A percentile compares a stretch with the other conserved stretches of the same genome.
Evolutionary conservation across 2,113 vertebrate species (phyloP).

Genomic region (Cheilinus undulatus): DNA sequence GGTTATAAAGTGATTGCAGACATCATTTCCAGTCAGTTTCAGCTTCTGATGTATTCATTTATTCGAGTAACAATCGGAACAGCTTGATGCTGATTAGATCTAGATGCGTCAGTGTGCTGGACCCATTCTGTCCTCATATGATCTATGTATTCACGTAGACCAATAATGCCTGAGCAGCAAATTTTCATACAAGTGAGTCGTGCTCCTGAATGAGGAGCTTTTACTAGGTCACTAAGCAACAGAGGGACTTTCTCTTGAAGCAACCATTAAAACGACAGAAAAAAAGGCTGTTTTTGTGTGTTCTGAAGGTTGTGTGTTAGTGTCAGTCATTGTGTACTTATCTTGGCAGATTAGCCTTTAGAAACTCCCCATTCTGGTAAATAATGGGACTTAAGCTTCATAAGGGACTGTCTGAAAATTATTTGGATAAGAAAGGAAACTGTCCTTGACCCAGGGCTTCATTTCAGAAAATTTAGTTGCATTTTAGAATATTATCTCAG

Average conservation of each 20-base stretch:
- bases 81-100: background rate
- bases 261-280: background rate
- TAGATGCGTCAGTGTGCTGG: constrained; percentile 11
- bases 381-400: background rate
- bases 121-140: constrained; percentile 66
- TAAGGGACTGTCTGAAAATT: background rate
- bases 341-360: constrained; percentile 7
- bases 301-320: constrained; percentile 32
- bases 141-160: constrained; percentile 52
- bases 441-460: background rate
- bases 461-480: background rate
- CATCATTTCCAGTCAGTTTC: background rate
- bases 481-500: background rate
- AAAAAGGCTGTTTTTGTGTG: background rate
- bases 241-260: background rate
- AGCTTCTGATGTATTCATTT: background rate
- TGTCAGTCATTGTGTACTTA: constrained; percentile 19
- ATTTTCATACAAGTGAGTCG: constrained; percentile 16
- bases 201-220: constrained; percentile 18
- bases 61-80: background rate
- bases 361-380: constrained; percentile 12
- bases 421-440: background rate
- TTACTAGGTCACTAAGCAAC: constrained; percentile 54
- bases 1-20: background rate
- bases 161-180: constrained; percentile 48